Evolutionary conservation across 1,140 invertebrate genomes (phyloP), one percentile per base, ranked within the genome.

Genomic region (Xylocopa sonorina): DNA sequence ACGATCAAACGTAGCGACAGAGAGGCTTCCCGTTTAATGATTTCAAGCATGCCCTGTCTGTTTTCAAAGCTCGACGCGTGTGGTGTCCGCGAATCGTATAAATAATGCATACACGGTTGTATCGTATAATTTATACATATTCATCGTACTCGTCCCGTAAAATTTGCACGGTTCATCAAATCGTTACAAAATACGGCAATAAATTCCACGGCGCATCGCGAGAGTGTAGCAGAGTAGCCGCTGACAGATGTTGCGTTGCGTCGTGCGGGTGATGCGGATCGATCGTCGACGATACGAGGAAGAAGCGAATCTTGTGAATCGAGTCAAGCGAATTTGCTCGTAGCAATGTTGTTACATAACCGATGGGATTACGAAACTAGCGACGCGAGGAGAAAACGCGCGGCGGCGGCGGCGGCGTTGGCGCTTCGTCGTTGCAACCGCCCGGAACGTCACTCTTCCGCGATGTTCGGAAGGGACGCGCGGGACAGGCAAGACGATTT

Each of bases 341-440:
- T n/a, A n/a, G 78, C 58, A 83, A 81, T n/a, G n/a, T n/a, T n/a
- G 71, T 83, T 88, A 81, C 67, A 58, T 66, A 87, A 81, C 71
- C 73, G 73, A 78, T 67, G 55, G 73, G 64, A 85, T 87, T 87
- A 81, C 78, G 50, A 81, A 85, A 83, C 81, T 85, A 83, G 81
- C 80, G 78, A 76, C 58, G 46, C 66, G 73, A 32, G 50, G 32
- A 57, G 71, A 72, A 83, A 80, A 76, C 60, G 78, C 80, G 60
- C 21, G 69, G 10, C 41, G 53, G 58, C 62, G 73, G 63, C 67
- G 82, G 53, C 60, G 76, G n/a, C n/a, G n/a, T n/a, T n/a, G n/a
- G n/a, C n/a, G n/a, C n/a, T n/a, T n/a, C n/a, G n/a, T n/a, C 64
- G 43, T 69, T 58, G 58, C 38, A 50, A n/a, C 43, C 53, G 75